Percentiles rank a stretch among this genome's conserved stretches.
Conservation (phyloP, 2,113 vertebrate species). For the Struthidea cinerea region DNA sequence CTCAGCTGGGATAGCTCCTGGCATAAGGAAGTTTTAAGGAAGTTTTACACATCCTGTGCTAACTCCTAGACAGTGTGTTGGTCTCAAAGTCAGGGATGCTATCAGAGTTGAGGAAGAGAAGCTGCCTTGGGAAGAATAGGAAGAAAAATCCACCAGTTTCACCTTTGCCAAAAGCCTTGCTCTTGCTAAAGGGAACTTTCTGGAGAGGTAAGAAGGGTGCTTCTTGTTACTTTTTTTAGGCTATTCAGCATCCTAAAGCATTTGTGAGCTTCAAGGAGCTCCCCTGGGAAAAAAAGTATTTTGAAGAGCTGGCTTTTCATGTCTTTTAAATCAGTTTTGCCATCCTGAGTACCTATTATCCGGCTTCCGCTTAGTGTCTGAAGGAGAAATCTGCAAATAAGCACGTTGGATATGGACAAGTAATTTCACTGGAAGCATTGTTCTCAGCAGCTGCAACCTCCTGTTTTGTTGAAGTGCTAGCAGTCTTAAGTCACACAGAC, state of each 20-base stretch:
- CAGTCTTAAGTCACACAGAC: background rate
- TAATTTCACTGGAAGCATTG: background rate
- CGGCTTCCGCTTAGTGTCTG: background rate
- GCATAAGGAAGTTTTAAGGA: background rate
- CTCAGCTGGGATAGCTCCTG: background rate
- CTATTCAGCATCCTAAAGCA: background rate
- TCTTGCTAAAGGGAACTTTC: background rate
- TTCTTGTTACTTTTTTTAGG: background rate
- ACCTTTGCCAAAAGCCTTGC: background rate
- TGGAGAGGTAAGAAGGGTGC: background rate
- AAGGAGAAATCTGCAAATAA: background rate
- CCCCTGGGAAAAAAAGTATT: background rate
- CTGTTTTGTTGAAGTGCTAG: conserved; percentile 25
- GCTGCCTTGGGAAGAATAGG: background rate
- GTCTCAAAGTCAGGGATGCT: background rate
- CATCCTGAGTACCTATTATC: background rate
- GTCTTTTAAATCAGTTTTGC: background rate
- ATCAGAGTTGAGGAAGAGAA: background rate
- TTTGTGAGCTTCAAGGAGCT: background rate
- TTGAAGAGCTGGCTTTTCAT: background rate
- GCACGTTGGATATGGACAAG: background rate
- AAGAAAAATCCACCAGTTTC: background rate
- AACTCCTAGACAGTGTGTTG: background rate
- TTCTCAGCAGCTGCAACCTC: conserved; percentile 35
- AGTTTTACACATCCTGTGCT: background rate